These are phyloP conservation scores for Antheraea pernyi DNA, from an alignment of 1,140 invertebrate species.

Conservation along the genomic window DNA sequence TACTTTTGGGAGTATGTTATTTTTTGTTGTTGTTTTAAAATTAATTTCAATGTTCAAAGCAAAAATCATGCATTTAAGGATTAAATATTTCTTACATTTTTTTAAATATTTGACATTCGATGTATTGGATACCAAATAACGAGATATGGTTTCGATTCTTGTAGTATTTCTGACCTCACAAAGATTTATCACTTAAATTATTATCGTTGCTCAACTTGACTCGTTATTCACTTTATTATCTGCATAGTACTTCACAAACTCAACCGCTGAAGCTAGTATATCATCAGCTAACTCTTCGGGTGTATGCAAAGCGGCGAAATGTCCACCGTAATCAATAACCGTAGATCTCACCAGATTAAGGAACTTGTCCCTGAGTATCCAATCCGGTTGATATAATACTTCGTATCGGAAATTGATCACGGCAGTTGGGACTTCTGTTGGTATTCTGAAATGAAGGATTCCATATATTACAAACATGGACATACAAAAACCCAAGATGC, in stretches of 20 bases:
- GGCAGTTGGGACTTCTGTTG: slow-evolving; percentile 81
- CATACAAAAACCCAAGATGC: too few relatives aligned
- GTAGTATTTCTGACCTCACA: too few relatives aligned
- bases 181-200: not conserved
- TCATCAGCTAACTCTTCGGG: slow-evolving; percentile 86
- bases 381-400: slow-evolving; percentile 80
- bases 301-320: slow-evolving; percentile 92
- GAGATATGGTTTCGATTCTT: too few relatives aligned
- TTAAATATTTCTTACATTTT: not conserved
- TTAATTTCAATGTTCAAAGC: too few relatives aligned
- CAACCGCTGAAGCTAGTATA: slow-evolving; percentile 42
- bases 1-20: too few relatives aligned
- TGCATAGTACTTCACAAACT: slow-evolving; percentile 47
- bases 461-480: too few relatives aligned
- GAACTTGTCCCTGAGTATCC: slow-evolving; percentile 81
- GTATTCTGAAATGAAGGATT: slow-evolving; percentile 78
- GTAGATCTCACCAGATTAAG: slow-evolving; percentile 83
- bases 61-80: too few relatives aligned
- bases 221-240: slow-evolving; percentile 12
- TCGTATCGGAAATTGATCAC: slow-evolving; percentile 85
- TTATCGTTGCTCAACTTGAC: not conserved
- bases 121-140: not conserved
- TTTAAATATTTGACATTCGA: not conserved
- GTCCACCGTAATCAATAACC: slow-evolving; percentile 85
- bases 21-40: too few relatives aligned